Percentiles rank a stretch among this genome's conserved stretches.
These are phyloP conservation scores for Falco cherrug DNA, from an alignment of 2,797 vertebrate species.

Conservation along the genomic window DNA sequence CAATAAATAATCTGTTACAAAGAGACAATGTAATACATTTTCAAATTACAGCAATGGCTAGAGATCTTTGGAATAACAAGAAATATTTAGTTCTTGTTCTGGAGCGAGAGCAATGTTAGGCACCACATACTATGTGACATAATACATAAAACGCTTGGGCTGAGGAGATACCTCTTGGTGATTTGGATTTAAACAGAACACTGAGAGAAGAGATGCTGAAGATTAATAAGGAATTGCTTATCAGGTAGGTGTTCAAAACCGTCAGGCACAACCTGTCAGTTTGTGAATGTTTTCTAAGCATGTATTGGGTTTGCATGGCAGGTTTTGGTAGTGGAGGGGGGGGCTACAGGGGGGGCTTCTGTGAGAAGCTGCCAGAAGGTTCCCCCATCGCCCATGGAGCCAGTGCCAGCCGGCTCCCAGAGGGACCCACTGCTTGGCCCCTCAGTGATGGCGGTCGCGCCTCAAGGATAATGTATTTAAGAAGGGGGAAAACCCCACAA, in stretches of 20 bases:
- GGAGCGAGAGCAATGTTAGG: neutral
- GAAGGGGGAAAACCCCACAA: neutral
- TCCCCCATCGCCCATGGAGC: rapidly evolving
- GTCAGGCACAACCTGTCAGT: neutral
- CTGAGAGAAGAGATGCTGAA: neutral
- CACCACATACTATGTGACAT: neutral
- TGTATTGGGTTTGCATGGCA: neutral
- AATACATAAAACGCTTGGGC: neutral
- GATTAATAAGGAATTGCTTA: neutral
- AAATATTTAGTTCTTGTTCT: neutral
- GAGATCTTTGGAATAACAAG: neutral
- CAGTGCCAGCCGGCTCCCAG: rapidly evolving
- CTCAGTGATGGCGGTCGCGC: neutral
- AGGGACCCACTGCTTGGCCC: neutral
- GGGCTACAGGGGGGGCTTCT: neutral
- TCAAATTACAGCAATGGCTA: neutral
- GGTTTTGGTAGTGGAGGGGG: neutral
- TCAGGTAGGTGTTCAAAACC: neutral
- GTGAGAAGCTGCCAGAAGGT: neutral
- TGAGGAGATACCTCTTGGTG: neutral
- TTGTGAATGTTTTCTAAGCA: neutral
- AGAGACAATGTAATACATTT: neutral
- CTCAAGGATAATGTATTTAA: neutral
- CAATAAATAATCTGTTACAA: neutral
- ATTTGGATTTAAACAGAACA: neutral